These are phyloP conservation scores for Drosophila burlai DNA, from an alignment of 1,140 invertebrate species.

Conservation along the genomic window DNA sequence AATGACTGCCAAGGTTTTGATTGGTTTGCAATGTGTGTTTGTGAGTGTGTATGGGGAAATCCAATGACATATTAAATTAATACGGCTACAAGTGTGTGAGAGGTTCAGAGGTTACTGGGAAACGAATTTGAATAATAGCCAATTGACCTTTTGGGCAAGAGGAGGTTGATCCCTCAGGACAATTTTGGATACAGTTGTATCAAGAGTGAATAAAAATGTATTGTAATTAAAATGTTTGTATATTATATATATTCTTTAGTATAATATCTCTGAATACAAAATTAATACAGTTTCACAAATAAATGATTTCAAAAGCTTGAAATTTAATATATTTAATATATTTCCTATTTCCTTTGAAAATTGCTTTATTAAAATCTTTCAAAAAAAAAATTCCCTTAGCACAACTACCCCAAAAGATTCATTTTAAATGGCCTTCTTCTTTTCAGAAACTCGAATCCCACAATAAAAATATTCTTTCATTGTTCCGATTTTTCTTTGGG, in stretches of 20 bases:
- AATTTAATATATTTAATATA: no score
- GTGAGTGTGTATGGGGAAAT: not conserved
- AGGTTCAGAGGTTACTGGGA: slow-evolving; percentile 2
- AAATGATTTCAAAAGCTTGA: not conserved
- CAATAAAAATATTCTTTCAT: slow-evolving; percentile 5
- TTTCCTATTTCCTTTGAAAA: not conserved
- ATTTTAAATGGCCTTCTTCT: not conserved
- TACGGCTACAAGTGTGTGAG: slow-evolving; percentile 2
- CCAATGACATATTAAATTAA: slow-evolving; percentile 43
- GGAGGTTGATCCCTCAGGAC: no score
- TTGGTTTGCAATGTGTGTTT: slow-evolving; percentile 5
- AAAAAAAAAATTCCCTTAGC: not conserved
- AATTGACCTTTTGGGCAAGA: not conserved
- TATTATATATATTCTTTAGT: no score
- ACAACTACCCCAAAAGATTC: not conserved
- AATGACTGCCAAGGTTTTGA: slow-evolving; percentile 30
- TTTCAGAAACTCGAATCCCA: not conserved
- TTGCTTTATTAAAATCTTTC: not conserved
- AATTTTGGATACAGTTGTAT: not conserved
- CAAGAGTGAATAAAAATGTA: not conserved
- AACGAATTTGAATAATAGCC: slow-evolving; percentile 23
- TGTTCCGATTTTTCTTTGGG: slow-evolving; percentile 15
- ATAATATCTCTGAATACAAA: no score
- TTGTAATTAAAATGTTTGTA: no score
- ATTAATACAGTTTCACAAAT: no score